Evolutionary conservation across 2,888 invertebrate genomes (phyloP).

Genomic region (Habroteleia sp.): DNA sequence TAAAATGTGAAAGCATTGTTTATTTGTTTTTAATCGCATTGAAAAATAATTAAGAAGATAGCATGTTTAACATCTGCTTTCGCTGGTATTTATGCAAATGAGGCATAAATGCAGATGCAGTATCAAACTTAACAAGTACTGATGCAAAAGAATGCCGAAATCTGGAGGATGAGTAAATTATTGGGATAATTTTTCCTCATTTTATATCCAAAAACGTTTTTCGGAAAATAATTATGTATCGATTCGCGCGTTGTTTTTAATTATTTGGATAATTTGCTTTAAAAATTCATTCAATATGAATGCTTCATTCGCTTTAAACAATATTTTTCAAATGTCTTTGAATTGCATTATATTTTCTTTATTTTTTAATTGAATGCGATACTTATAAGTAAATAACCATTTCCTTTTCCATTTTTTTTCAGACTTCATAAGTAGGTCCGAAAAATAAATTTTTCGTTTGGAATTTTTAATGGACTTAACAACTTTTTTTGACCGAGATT

Average conservation of each 20-base stretch:
- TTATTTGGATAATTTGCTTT: too few relatives aligned
- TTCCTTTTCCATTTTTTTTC: slow-evolving; percentile 45
- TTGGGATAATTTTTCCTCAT: slow-evolving; percentile 44
- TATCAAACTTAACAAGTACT: slow-evolving; percentile 44
- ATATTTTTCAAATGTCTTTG: slow-evolving; percentile 17
- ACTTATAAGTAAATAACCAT: slow-evolving; percentile 16
- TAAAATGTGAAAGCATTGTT: slow-evolving; percentile 37
- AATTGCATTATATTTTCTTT: neutral
- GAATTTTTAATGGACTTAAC: slow-evolving; percentile 41
- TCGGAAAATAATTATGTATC: slow-evolving; percentile 21
- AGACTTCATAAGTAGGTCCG: slow-evolving; percentile 46
- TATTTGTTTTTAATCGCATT: slow-evolving; percentile 44
- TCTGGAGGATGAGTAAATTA: slow-evolving; percentile 48
- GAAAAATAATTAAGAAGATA: slow-evolving; percentile 53
- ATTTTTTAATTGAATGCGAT: neutral
- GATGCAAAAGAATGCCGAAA: slow-evolving; percentile 52
- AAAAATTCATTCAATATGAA: too few relatives aligned
- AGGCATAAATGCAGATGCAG: slow-evolving; percentile 40
- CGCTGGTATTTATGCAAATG: slow-evolving; percentile 53
- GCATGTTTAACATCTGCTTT: slow-evolving; percentile 38
- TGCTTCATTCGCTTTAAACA: too few relatives aligned
- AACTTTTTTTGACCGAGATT: slow-evolving; percentile 33
- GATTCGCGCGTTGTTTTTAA: too few relatives aligned
- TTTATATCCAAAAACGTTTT: slow-evolving; percentile 18
- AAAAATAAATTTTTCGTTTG: slow-evolving; percentile 38